Percentiles rank a stretch among this genome's conserved stretches.
These are phyloP conservation scores for Yponomeuta plumbellus DNA, from an alignment of 2,888 invertebrate genomes.

Conservation along the genomic window DNA sequence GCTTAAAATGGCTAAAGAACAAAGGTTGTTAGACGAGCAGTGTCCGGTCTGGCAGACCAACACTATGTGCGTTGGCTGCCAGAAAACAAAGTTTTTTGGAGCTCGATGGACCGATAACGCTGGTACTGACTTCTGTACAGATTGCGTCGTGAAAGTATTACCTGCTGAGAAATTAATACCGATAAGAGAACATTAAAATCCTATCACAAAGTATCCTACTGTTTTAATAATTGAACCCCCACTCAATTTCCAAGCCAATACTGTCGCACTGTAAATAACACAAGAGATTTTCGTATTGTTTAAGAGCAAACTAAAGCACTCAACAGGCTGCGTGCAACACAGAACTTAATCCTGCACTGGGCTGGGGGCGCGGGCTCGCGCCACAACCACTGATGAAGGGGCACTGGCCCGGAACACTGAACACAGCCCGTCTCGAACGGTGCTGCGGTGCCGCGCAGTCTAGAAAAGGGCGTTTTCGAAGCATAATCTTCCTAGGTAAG, in stretches of 20 bases:
- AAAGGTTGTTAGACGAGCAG: conserved; percentile 58
- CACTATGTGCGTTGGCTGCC: conserved; percentile 64
- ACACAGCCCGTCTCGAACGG: conserved; percentile 46
- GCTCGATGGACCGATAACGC: conserved; percentile 69
- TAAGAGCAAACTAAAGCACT: neutral
- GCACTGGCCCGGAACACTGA: conserved; percentile 69
- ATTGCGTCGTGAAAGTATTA: conserved; percentile 59
- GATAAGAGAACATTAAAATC: conserved; percentile 35
- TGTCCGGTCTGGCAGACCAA: conserved; percentile 60
- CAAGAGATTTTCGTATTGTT: neutral
- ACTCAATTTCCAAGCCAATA: neutral
- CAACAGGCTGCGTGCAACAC: neutral
- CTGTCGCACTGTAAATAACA: neutral
- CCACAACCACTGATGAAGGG: conserved; percentile 41
- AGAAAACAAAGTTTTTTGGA: conserved; percentile 59
- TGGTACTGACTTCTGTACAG: conserved; percentile 68
- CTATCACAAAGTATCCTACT: neutral
- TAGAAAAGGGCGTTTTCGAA: neutral
- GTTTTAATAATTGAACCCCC: neutral
- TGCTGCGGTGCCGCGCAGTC: neutral
- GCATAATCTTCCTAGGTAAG: neutral
- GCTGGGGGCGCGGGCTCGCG: neutral
- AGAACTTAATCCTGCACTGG: neutral
- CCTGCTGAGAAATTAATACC: conserved; percentile 59
- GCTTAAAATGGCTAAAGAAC: conserved; percentile 59